Base-by-base conservation (phyloP, 1,140 invertebrate species). In the Bombus terrestris region DNA sequence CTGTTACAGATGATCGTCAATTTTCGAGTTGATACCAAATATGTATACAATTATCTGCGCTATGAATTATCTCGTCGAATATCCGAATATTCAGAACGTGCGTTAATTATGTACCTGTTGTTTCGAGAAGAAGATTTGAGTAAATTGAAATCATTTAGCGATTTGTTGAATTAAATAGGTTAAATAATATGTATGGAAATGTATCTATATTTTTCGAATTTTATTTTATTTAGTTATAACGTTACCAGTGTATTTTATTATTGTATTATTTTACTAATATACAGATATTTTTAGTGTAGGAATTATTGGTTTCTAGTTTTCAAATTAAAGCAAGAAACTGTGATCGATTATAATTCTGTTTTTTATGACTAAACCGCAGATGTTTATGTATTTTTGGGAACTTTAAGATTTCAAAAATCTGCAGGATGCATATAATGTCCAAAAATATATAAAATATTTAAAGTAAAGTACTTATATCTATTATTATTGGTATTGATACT, bases 1-100 rank as follows among this genome's bases (percentile, higher is more conserved):
- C 28, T 35, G n/a, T 76, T 66, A 66, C 28, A 35, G 76, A 79
- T 79, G 39, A 66, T 25, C 10, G 76, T 41, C 59, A 25, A 66
- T 66, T 78, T 39, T 66, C 18, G 18, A 41, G 41, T 43, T 41
- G 22, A 66, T 79, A 57, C 41, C 18, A 62, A 41, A 22, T 32
- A 5, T 25, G 62, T 62, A 35, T 28, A 39, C 15, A 59, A 15
- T 59, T 18, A 72, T 22, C 25, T 12, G 9, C 10, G 47, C 25
- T 59, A 76, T 59, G 18, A 53, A 39, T 76, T 53, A 37, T 25
- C 6, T 73, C 71, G 71, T 39, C 32, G 25, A 59, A 53, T 53
- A 35, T 35, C 5, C 72, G 39, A n/a, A 47, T 35, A 32, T 32
- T 32, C 32, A 53, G 8, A 32, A 32, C 18, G 18, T 25, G 3